These are phyloP conservation scores for Gerris lacustris DNA, from an alignment of 2,888 invertebrate genomes.

Conservation along the genomic window DNA sequence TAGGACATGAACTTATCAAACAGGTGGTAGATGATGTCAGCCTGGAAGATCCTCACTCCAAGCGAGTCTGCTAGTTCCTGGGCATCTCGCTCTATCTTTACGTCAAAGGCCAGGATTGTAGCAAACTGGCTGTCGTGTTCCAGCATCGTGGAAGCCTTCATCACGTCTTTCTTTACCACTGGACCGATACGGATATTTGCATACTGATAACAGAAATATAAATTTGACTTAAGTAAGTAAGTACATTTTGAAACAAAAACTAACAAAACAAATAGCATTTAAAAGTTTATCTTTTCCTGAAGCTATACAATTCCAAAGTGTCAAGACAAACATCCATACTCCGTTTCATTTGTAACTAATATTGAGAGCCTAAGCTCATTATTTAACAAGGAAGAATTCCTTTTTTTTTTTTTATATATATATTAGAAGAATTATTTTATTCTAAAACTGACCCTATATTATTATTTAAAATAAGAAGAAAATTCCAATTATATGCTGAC, in stretches of 20 bases:
- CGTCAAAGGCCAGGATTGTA: constrained; percentile 98
- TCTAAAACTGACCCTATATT: too few relatives aligned
- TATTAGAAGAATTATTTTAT: too few relatives aligned
- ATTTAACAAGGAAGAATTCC: too few relatives aligned
- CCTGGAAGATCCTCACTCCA: constrained; percentile 91
- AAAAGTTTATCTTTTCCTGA: neutral
- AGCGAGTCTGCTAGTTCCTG: constrained; percentile 91
- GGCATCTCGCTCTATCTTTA: constrained; percentile 94
- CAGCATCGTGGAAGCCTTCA: constrained; percentile 99
- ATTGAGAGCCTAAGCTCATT: too few relatives aligned
- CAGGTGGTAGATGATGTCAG: constrained; percentile 98
- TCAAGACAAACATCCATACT: too few relatives aligned
- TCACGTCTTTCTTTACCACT: constrained; percentile 97
- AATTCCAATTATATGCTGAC: too few relatives aligned
- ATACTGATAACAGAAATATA: constrained; percentile 54
- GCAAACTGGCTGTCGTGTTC: constrained; percentile 96
- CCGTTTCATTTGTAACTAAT: too few relatives aligned
- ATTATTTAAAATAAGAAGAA: too few relatives aligned
- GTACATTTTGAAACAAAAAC: constrained; percentile 19
- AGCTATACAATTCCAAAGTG: neutral
- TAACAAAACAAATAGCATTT: neutral
- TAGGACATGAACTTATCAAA: constrained; percentile 94
- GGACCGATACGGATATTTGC: constrained; percentile 97
- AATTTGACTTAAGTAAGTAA: too few relatives aligned
- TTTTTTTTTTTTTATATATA: too few relatives aligned